Evolutionary conservation across 2,888 invertebrate genomes (phyloP).

Genomic region (Clunio marinus): DNA sequence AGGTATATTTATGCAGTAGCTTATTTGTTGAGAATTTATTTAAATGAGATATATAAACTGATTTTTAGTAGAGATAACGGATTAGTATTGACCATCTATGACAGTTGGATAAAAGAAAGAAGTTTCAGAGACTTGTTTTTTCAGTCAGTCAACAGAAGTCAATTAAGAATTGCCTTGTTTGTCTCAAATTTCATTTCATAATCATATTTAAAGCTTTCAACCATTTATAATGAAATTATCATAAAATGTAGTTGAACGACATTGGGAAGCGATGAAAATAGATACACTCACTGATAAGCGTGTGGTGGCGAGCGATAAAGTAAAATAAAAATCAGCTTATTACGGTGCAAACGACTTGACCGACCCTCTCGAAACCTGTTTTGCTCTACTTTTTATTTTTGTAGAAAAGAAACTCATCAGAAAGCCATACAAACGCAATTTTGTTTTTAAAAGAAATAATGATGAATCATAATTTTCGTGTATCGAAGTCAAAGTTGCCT

Average conservation of each 20-base stretch:
- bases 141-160: too few relatives aligned
- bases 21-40: slow-evolving; percentile 5
- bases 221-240: slow-evolving; percentile 11
- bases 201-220: too few relatives aligned
- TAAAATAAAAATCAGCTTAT: background rate
- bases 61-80: too few relatives aligned
- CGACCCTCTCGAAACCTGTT: background rate
- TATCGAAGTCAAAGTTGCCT: slow-evolving; percentile 9
- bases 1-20: background rate
- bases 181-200: too few relatives aligned
- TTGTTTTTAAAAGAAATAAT: background rate
- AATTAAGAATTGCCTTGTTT: too few relatives aligned
- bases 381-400: background rate
- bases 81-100: too few relatives aligned
- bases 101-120: too few relatives aligned
- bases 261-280: background rate
- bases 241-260: background rate
- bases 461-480: slow-evolving; percentile 28
- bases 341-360: background rate
- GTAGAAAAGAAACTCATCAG: slow-evolving; percentile 9
- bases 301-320: background rate
- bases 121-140: too few relatives aligned
- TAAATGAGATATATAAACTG: background rate
- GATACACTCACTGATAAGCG: slow-evolving; percentile 3
- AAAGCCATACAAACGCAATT: slow-evolving; percentile 22